Conservation (phyloP, 2,888 invertebrate genomes). For the Xanthia icteritia region DNA sequence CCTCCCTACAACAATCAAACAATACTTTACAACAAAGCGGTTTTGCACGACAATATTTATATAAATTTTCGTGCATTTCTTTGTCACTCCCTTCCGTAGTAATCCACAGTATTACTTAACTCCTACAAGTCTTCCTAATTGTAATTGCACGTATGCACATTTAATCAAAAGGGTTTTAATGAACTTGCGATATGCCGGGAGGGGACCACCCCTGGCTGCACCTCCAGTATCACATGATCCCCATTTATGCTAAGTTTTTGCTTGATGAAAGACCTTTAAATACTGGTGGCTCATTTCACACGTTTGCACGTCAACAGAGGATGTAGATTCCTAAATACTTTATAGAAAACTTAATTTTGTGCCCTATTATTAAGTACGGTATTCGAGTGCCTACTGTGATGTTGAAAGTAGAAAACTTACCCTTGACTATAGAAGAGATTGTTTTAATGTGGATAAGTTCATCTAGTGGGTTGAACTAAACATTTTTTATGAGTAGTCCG, state of each 20-base stretch:
- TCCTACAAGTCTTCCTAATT: constrained; percentile 70
- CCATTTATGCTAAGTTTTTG: constrained; percentile 16
- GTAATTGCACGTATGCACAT: constrained; percentile 80
- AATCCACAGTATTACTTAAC: constrained; percentile 34
- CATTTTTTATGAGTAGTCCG: neutral
- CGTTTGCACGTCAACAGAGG: constrained; percentile 5
- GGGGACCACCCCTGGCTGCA: constrained; percentile 68
- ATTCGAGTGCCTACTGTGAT: neutral
- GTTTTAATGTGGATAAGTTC: constrained; percentile 20
- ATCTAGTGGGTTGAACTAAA: neutral
- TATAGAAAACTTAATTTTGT: constrained; percentile 16
- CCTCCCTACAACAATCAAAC: neutral
- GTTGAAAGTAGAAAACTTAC: constrained; percentile 23
- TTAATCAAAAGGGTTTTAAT: constrained; percentile 83
- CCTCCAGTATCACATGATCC: constrained; percentile 66
- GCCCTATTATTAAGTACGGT: neutral
- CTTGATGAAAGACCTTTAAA: constrained; percentile 54
- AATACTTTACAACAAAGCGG: neutral
- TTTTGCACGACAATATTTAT: neutral
- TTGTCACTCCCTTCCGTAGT: constrained; percentile 22
- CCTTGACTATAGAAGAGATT: neutral
- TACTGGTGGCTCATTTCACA: constrained; percentile 66
- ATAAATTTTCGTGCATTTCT: constrained; percentile 2
- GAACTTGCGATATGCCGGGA: constrained; percentile 77
- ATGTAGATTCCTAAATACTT: constrained; percentile 4